Percentiles rank a stretch among this genome's conserved stretches.
Conservation (phyloP, 2,113 vertebrate species). For the Aythya baeri region DNA sequence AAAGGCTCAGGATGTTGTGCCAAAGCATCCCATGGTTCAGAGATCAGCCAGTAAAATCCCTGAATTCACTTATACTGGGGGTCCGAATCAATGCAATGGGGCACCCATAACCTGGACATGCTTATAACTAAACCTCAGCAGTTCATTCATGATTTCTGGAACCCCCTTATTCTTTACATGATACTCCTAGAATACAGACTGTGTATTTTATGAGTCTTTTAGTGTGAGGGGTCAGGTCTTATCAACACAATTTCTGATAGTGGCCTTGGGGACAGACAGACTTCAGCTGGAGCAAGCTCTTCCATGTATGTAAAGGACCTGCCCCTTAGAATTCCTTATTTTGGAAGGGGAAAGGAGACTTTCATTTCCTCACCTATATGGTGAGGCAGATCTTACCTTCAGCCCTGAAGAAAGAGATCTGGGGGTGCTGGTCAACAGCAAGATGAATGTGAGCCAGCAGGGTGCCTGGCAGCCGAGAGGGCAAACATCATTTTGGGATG, state of each 20-base stretch:
- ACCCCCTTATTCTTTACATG: not conserved
- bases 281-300: not conserved
- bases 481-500: no score
- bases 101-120: not conserved
- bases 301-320: not conserved
- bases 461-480: no score
- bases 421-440: no score
- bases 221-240: not conserved
- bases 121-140: not conserved
- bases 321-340: not conserved
- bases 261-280: no score
- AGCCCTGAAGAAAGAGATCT: no score
- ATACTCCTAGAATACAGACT: not conserved
- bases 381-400: no score
- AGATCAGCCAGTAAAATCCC: not conserved
- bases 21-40: not conserved
- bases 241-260: rapidly evolving
- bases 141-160: not conserved
- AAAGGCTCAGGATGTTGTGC: not conserved
- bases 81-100: rapidly evolving
- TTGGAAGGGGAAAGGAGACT: not conserved
- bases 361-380: no score
- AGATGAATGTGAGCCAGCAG: no score
- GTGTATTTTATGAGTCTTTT: not conserved
- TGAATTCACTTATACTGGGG: not conserved